Percentiles rank a stretch among this genome's conserved stretches.
Evolutionary conservation across 1,140 invertebrate species (phyloP).

Genomic region (Pararge aegeria): DNA sequence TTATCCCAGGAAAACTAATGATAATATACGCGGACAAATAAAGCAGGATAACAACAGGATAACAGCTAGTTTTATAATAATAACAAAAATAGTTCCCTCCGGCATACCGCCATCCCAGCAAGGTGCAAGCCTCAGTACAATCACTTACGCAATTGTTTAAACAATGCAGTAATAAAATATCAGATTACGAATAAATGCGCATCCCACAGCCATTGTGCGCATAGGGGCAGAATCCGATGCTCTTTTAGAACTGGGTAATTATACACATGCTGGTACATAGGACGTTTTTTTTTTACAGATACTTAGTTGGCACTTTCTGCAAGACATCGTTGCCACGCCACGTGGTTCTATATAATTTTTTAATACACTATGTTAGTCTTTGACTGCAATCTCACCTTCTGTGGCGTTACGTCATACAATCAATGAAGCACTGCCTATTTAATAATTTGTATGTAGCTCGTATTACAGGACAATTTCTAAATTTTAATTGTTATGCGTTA

Average conservation of each 20-base stretch:
- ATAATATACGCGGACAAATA: too few species aligned
- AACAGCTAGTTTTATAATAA: too few species aligned
- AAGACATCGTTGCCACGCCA: neutral
- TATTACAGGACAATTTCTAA: too few species aligned
- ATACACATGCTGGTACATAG: slow-evolving; percentile 6
- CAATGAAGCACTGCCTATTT: too few species aligned
- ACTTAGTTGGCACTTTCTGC: neutral
- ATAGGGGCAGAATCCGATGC: slow-evolving; percentile 36
- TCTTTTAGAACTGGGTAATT: slow-evolving; percentile 38
- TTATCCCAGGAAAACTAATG: too few species aligned
- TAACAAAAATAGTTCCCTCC: neutral
- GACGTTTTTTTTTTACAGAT: neutral
- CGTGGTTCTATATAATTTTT: too few species aligned
- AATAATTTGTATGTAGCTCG: too few species aligned
- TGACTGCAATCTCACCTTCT: too few species aligned
- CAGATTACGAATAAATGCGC: slow-evolving; percentile 63
- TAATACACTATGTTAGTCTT: too few species aligned
- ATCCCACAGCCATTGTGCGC: slow-evolving; percentile 34
- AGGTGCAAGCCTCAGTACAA: slow-evolving; percentile 61
- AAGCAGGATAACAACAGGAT: too few species aligned
- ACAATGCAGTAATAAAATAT: slow-evolving; percentile 67
- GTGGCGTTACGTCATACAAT: too few species aligned
- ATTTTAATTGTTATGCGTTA: too few species aligned
- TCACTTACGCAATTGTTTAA: slow-evolving; percentile 73
- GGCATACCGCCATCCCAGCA: slow-evolving; percentile 45